Evolutionary conservation across 2,888 invertebrate genomes (phyloP).

Genomic region (Tethea ocularis): DNA sequence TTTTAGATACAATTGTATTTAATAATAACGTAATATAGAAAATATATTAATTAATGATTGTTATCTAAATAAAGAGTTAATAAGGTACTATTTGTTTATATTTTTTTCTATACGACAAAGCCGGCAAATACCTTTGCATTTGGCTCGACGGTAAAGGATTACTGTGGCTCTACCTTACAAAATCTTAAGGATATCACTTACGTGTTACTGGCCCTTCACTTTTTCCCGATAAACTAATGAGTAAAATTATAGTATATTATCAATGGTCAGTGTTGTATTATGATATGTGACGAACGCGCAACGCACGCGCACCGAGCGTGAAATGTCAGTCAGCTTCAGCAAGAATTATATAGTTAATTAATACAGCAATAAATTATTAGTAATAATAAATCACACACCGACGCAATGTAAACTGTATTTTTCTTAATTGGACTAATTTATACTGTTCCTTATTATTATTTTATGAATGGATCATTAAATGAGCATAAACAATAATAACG

Average conservation of each 20-base stretch:
- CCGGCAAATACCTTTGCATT: background rate
- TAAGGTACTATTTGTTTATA: constrained; percentile 22
- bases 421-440: constrained; percentile 44
- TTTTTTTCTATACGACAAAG: background rate
- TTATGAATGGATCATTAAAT: constrained; percentile 36
- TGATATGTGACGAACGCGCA: constrained; percentile 34
- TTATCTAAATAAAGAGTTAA: constrained; percentile 46
- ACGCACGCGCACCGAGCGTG: constrained; percentile 45
- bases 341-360: no score
- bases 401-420: background rate
- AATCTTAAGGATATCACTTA: no score
- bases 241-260: background rate
- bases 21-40: constrained; percentile 11
- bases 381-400: background rate
- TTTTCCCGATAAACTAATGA: no score
- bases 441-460: constrained; percentile 33
- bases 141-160: constrained; percentile 8
- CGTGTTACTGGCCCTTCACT: no score
- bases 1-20: constrained; percentile 13
- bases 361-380: background rate
- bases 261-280: constrained; percentile 24
- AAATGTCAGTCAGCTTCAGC: constrained; percentile 40
- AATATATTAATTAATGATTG: constrained; percentile 48
- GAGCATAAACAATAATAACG: constrained; percentile 19
- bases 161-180: no score